Base-by-base conservation (phyloP, 2,888 invertebrate species). In the Ligdia adustata region DNA sequence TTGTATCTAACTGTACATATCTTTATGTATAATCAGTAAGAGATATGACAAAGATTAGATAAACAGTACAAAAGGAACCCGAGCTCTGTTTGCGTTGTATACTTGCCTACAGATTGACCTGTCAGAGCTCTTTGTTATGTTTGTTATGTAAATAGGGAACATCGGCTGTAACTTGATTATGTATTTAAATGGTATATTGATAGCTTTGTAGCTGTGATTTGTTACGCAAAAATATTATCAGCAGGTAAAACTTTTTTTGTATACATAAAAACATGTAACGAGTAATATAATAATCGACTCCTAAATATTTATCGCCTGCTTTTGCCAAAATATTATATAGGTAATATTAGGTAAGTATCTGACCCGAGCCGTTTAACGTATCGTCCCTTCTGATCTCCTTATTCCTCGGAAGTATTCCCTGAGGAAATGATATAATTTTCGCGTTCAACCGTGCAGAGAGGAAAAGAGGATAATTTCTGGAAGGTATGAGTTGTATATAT, bases 401-500 rank as follows among this genome's bases (percentile, higher is more conserved):
- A 32, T 18, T 41, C 41, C 1, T 7, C 1, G 7, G 0, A 28
- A 5, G 1, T 29, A 13, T 41, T 18, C 27, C 40, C n/a, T 0
- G 29, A 12, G 35, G 27, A 15, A 6, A 13, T 32, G 20, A 53
- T 48, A 53, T 53, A 48, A 53, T 53, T 51, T 51, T 45, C 33
- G 42, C 27, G 43, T 13, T 39, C 47, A 52, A 42, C 45, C 51
- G 56, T 45, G 52, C 56, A 34, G 29, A 14, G 42, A 40, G 32
- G 7, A n/a, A 50, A 50, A 42, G 41, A 34, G 32, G 40, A 53
- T 56, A 51, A 51, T 56, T 52, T 55, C 35, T 41, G 41, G 27
- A 18, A 18, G 6, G 7, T 22, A 1, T 18, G 1, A 5, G 18
- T 6, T 18, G 6, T 6, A 18, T 18, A 18, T 4, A 18, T 18